Percentiles rank a stretch among this genome's conserved stretches.
phyloP scores from a whole-genome alignment of 2,888 invertebrate genomes.

The Himalopsyche anomala region DNA sequence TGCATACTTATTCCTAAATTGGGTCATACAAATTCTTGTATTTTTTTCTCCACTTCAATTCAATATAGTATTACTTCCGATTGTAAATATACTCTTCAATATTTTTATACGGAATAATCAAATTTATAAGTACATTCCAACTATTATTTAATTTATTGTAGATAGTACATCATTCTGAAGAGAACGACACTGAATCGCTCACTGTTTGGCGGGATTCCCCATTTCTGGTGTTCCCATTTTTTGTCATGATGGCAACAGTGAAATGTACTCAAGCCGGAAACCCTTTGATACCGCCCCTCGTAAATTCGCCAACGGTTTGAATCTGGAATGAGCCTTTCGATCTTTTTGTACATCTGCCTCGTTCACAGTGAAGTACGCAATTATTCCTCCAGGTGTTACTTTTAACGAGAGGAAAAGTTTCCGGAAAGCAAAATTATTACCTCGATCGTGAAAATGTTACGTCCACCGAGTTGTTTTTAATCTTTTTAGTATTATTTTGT shows the following conservation, averaged over 20 bases:
- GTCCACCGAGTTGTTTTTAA: not conserved
- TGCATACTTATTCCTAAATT: too few species aligned
- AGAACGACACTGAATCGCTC: not conserved
- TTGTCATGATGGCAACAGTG: conserved; percentile 22
- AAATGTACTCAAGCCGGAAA: conserved; percentile 31
- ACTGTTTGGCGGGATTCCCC: conserved; percentile 9
- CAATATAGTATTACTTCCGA: too few species aligned
- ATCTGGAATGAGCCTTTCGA: conserved; percentile 28
- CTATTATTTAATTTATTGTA: too few species aligned
- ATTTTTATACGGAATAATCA: too few species aligned
- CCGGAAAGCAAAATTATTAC: not conserved
- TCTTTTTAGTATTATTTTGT: too few species aligned
- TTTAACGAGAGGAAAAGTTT: not conserved
- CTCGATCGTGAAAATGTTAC: not conserved
- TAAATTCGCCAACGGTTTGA: conserved; percentile 20
- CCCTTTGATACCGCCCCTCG: conserved; percentile 19
- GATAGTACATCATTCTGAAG: too few species aligned
- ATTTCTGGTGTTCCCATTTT: not conserved
- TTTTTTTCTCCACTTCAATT: too few species aligned
- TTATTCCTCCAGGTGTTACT: conserved; percentile 14
- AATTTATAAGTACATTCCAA: too few species aligned
- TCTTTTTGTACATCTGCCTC: conserved; percentile 34
- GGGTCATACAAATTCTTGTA: too few species aligned
- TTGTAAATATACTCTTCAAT: too few species aligned
- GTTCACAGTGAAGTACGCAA: conserved; percentile 8